phyloP scores from a whole-genome alignment of 37 sponge, comb jelly and placozoan species.

The Ephydatia muelleri region DNA sequence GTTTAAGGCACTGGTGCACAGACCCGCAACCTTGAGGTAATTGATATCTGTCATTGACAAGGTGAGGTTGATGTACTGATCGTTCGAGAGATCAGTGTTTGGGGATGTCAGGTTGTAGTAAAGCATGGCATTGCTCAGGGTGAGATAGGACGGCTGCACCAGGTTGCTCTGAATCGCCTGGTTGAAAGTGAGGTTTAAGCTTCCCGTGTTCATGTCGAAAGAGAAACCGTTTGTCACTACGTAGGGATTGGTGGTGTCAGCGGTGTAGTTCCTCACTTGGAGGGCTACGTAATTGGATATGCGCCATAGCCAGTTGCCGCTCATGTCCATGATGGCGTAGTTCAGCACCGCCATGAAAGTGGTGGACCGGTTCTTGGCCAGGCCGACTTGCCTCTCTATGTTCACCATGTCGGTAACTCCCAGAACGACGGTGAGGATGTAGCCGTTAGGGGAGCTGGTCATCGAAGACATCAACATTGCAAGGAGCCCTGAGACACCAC shows the following conservation, averaged over 20 bases:
- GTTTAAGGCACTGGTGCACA: constrained; percentile 46
- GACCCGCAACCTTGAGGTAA: constrained; percentile 22
- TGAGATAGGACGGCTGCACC: constrained; percentile 8
- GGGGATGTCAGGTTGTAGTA: constrained; percentile 9
- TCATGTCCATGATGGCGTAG: constrained; percentile 79
- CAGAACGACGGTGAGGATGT: constrained; percentile 12
- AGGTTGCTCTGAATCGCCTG: constrained; percentile 35
- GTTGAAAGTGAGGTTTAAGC: constrained; percentile 54
- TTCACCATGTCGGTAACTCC: constrained; percentile 20
- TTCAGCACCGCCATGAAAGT: constrained; percentile 69
- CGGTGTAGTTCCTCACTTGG: constrained; percentile 60
- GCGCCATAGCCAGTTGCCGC: constrained; percentile 53
- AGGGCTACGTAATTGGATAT: constrained; percentile 69
- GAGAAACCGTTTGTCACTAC: constrained; percentile 33
- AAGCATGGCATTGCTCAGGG: constrained; percentile 6
- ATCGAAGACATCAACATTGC: not conserved
- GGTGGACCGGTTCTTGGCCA: constrained; percentile 42
- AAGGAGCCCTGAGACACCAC: constrained; percentile 1
- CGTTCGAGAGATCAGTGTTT: constrained; percentile 3
- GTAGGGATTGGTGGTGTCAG: constrained; percentile 78
- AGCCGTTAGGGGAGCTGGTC: constrained; percentile 18
- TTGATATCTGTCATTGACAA: constrained; percentile 21
- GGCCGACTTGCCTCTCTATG: constrained; percentile 10
- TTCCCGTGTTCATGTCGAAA: constrained; percentile 68
- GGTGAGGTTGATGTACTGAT: not conserved